phyloP scores from a whole-genome alignment of 2,888 invertebrate genomes.

The Eupithecia exiguata region DNA sequence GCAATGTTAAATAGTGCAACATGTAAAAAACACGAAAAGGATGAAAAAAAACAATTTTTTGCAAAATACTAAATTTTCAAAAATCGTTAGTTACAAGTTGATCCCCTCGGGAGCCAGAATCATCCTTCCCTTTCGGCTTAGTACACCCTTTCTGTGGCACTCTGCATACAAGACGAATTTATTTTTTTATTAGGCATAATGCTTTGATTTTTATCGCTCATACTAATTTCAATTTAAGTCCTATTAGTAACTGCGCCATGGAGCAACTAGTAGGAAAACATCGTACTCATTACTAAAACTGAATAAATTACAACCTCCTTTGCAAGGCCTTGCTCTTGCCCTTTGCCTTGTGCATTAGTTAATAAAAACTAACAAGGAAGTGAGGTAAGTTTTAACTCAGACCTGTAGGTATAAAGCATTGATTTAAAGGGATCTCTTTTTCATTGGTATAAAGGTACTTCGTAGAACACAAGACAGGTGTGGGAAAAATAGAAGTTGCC shows the following conservation, averaged over 20 bases:
- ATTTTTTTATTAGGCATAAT: too few relatives aligned
- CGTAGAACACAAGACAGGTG: conserved; percentile 70
- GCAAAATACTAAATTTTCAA: too few relatives aligned
- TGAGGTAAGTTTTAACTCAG: conserved; percentile 10
- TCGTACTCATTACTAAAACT: not conserved
- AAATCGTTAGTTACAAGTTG: too few relatives aligned
- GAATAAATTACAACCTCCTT: conserved; percentile 21
- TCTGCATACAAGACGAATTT: too few relatives aligned
- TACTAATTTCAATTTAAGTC: not conserved
- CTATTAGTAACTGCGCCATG: not conserved
- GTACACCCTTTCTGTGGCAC: too few relatives aligned
- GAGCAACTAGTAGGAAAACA: not conserved
- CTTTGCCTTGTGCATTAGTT: conserved; percentile 53
- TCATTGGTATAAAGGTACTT: conserved; percentile 41
- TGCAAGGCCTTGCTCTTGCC: conserved; percentile 53
- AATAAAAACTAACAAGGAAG: conserved; percentile 41
- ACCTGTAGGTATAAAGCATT: conserved; percentile 25
- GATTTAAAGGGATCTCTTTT: too few relatives aligned
- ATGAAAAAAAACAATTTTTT: too few relatives aligned
- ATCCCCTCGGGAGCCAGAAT: too few relatives aligned
- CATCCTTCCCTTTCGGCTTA: too few relatives aligned
- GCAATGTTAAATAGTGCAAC: too few relatives aligned
- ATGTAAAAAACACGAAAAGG: too few relatives aligned
- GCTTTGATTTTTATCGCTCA: not conserved
- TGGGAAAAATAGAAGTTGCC: conserved; percentile 64